Base-by-base conservation (phyloP, 2,888 invertebrate species). In the Cantharis flavilabris region DNA sequence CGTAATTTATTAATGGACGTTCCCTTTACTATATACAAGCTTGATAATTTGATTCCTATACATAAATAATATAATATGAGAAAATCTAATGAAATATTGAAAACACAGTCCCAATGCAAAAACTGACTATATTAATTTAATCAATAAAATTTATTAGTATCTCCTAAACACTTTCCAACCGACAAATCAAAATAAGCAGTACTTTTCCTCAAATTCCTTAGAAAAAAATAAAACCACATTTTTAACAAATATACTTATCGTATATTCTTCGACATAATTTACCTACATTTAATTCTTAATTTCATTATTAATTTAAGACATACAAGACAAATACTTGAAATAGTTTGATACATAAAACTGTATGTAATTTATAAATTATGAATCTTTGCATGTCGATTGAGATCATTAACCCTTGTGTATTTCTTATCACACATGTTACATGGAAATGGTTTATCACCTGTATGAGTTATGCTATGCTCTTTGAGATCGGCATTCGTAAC, bases 401-500 rank as follows among this genome's bases (percentile, higher is more conserved):
- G 82, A 83, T 86, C 86, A 77, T 81, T 84, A 10, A 82, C 82
- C 62, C 84, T 81, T 4, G 84, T 81, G 81, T 84, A 86, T 69
- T 82, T 80, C 79, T 85, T 85, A 78, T 84, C 84, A 80, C 87
- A 87, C 62, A 84, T 72, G 76, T 83, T 84, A 79, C 86, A 87
- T 18, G 79, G 82, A 78, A 81, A 86, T 4, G 83, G 83, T 80
- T 84, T 84, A 30, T 85, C 85, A 7, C 81, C 83, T 3, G 82
- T 80, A 77, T 86, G 85, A 18, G 81, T 85, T 18, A 84, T 67
- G 26, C 79, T 75, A 76, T 86, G 86, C 77, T 85, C 84, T 76
- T 85, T 84, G 14, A 86, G 80, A 75, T 85, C 86, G 9, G 84
- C 83, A 72, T 83, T 83, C 1, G 85, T 86, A 23, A 85, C 83